Evolutionary conservation across 92 coral and sea anemone species (phyloP).

Genomic region (Blastomussa wellsi): DNA sequence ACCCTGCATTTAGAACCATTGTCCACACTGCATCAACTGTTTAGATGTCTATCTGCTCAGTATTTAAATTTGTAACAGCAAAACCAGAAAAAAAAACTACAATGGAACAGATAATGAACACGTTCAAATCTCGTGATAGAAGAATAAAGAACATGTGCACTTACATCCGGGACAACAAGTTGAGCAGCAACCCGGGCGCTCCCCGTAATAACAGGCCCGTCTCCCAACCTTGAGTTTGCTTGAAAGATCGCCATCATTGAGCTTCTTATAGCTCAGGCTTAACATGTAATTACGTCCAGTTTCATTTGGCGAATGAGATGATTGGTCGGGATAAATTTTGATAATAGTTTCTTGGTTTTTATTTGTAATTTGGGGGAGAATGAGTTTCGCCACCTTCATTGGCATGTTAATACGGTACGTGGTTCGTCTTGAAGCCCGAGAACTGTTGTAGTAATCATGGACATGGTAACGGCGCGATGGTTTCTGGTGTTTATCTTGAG

Average conservation of each 20-base stretch:
- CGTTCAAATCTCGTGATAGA: too few species aligned
- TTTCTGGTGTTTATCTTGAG: conserved; percentile 12
- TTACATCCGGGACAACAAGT: conserved; percentile 66
- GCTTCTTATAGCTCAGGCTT: conserved; percentile 61
- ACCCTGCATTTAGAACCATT: too few species aligned
- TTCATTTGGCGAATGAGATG: conserved; percentile 13
- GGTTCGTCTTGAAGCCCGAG: conserved; percentile 31
- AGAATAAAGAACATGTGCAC: not conserved
- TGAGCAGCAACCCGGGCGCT: conserved; percentile 58
- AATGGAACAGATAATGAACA: too few species aligned
- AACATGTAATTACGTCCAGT: conserved; percentile 43
- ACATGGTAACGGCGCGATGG: conserved; percentile 17
- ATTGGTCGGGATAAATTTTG: conserved; percentile 54
- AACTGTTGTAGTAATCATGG: not conserved
- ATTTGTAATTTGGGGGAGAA: conserved; percentile 63
- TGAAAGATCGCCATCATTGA: conserved; percentile 9
- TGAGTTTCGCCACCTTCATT: conserved; percentile 61
- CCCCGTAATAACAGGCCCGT: conserved; percentile 21
- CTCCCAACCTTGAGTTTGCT: conserved; percentile 1
- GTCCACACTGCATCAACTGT: too few species aligned
- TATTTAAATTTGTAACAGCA: too few species aligned
- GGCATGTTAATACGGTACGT: conserved; percentile 56
- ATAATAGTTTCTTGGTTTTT: conserved; percentile 67
- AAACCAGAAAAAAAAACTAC: too few species aligned
- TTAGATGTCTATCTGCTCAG: too few species aligned